phyloP scores from a whole-genome alignment of 37 sponge, comb jelly and placozoan species.

The Ephydatia muelleri region DNA sequence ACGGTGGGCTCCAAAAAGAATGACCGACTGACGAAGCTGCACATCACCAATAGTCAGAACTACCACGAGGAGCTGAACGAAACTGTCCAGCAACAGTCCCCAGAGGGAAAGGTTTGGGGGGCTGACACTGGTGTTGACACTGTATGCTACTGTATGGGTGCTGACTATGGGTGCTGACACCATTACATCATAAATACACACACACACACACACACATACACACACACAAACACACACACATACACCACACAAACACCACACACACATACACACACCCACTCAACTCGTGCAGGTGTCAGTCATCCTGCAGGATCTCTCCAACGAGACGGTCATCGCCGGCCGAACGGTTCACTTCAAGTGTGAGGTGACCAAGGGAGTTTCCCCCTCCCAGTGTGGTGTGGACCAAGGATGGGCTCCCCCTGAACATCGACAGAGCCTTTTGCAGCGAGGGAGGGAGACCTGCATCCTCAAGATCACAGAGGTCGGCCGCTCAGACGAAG shows the following conservation, averaged over 20 bases:
- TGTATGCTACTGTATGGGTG: too few species aligned
- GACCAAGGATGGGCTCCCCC: conserved; percentile 43
- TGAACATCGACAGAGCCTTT: conserved; percentile 46
- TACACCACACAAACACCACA: conserved; percentile 2
- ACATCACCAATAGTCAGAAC: background rate
- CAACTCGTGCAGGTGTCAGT: background rate
- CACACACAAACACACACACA: conserved; percentile 8
- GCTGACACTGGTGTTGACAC: background rate
- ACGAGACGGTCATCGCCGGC: conserved; percentile 35
- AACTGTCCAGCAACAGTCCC: background rate
- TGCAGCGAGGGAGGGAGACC: conserved; percentile 18
- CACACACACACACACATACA: background rate
- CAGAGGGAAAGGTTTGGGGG: background rate
- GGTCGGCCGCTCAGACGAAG: conserved; percentile 46
- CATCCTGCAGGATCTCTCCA: conserved; percentile 13
- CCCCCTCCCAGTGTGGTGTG: conserved; percentile 49
- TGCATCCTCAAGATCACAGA: conserved; percentile 46
- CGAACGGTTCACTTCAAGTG: conserved; percentile 38
- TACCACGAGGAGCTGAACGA: background rate
- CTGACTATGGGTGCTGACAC: background rate
- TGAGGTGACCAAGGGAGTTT: conserved; percentile 10
- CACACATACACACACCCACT: background rate
- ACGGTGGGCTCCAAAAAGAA: background rate
- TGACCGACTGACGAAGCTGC: background rate
- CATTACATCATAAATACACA: background rate